Conservation (phyloP, 2,888 invertebrate species). For the Pristionchus maxplancki region DNA sequence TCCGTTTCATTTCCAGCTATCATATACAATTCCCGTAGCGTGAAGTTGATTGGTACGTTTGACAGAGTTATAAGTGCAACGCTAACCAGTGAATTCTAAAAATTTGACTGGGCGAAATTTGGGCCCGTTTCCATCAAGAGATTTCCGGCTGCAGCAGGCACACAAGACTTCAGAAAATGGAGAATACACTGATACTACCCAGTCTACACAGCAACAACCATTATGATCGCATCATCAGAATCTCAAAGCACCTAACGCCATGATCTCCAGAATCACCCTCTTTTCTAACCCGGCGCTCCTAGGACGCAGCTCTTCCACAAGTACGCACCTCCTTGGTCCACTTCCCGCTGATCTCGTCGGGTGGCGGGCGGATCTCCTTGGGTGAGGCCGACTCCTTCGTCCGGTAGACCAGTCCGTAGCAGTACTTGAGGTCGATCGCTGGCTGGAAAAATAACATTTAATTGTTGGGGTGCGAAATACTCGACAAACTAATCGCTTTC, state of each 20-base stretch:
- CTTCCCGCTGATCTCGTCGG: slow-evolving; percentile 52
- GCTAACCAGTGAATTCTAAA: too few species aligned
- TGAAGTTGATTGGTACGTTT: too few species aligned
- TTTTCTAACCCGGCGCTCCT: neutral
- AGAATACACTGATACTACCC: too few species aligned
- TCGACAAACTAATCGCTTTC: neutral
- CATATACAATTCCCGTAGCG: too few species aligned
- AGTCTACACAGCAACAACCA: too few species aligned
- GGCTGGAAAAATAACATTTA: neutral
- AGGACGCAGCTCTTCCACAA: neutral
- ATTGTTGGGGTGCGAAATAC: too few species aligned
- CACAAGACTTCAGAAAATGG: too few species aligned
- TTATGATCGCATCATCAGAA: too few species aligned
- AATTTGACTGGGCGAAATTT: too few species aligned
- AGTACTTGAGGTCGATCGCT: slow-evolving; percentile 62
- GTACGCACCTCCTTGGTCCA: slow-evolving; percentile 55
- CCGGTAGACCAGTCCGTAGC: slow-evolving; percentile 66
- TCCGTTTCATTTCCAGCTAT: too few species aligned
- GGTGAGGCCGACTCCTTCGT: slow-evolving; percentile 23
- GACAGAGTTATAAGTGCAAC: too few species aligned
- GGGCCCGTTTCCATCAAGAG: neutral
- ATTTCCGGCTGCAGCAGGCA: neutral
- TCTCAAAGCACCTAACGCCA: too few species aligned
- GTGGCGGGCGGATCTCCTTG: slow-evolving; percentile 52
- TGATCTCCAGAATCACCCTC: neutral